Percentiles rank a stretch among this genome's conserved stretches.
These are phyloP conservation scores for Drosophila equinoxialis DNA, from an alignment of 1,140 invertebrate genomes.

Conservation along the genomic window DNA sequence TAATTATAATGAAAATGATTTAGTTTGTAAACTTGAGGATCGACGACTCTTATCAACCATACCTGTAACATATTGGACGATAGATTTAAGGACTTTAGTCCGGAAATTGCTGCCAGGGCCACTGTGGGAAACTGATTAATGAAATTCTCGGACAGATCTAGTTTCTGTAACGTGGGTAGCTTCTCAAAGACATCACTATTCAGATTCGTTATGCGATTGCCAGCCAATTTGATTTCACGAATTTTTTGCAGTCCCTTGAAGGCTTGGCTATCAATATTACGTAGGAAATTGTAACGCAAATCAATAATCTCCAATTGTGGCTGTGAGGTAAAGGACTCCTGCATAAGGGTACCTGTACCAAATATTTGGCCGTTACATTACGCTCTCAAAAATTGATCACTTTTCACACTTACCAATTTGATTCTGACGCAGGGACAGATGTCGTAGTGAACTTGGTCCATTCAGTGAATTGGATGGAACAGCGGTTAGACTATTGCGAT, in stretches of 20 bases:
- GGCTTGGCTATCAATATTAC: conserved; percentile 88
- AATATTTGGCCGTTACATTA: too few relatives aligned
- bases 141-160: conserved; percentile 94
- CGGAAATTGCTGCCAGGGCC: conserved; percentile 87
- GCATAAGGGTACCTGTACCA: conserved; percentile 86
- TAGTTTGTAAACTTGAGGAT: not conserved
- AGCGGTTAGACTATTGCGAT: conserved; percentile 87
- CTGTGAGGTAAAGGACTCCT: conserved; percentile 87
- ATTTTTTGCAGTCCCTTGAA: conserved; percentile 88
- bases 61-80: conserved; percentile 91
- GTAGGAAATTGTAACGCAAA: conserved; percentile 90
- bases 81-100: conserved; percentile 89
- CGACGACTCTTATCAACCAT: not conserved
- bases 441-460: conserved; percentile 88
- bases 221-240: conserved; percentile 88
- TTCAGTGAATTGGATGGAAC: conserved; percentile 91
- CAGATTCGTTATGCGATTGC: conserved; percentile 90
- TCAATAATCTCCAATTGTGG: conserved; percentile 88
- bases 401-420: conserved; percentile 87
- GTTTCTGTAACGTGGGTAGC: conserved; percentile 88
- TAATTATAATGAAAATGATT: not conserved
- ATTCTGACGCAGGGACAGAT: conserved; percentile 90
- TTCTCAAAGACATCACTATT: conserved; percentile 92
- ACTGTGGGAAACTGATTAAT: conserved; percentile 91
- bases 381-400: not conserved